Evolutionary conservation across 1,140 invertebrate species (phyloP).

Genomic region (Drosophila lacteicornis): DNA sequence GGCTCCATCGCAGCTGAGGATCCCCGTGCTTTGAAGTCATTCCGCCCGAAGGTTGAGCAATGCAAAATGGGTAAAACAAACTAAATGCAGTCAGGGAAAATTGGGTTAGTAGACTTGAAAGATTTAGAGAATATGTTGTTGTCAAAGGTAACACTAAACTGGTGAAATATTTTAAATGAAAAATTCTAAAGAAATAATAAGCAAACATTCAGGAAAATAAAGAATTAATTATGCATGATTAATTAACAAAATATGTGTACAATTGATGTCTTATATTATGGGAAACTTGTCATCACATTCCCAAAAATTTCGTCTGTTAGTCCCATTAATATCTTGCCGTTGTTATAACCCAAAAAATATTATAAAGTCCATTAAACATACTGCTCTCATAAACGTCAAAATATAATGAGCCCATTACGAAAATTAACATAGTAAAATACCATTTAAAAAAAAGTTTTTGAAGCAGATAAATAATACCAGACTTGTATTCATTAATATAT

Average conservation of each 20-base stretch:
- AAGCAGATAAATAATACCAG: neutral
- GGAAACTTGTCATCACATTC: neutral
- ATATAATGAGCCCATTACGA: neutral
- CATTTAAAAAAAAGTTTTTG: too few relatives aligned
- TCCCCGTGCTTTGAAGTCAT: conserved; percentile 57
- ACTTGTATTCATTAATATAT: neutral
- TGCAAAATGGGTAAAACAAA: conserved; percentile 5
- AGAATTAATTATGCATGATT: neutral
- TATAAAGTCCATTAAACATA: neutral
- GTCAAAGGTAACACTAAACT: too few relatives aligned
- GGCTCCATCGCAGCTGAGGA: conserved; percentile 8
- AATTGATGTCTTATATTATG: neutral
- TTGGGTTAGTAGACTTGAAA: conserved; percentile 1
- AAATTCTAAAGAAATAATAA: neutral
- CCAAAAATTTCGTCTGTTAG: neutral
- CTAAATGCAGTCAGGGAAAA: neutral
- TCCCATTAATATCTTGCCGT: neutral
- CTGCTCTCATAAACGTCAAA: neutral
- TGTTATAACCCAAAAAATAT: neutral
- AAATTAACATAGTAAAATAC: neutral
- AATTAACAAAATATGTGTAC: too few relatives aligned
- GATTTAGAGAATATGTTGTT: neutral
- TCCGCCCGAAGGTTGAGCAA: conserved; percentile 56
- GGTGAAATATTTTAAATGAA: too few relatives aligned
- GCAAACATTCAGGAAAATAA: neutral